Evolutionary conservation across 2,797 vertebrate species (phyloP).

Genomic region (Meda fulgida): DNA sequence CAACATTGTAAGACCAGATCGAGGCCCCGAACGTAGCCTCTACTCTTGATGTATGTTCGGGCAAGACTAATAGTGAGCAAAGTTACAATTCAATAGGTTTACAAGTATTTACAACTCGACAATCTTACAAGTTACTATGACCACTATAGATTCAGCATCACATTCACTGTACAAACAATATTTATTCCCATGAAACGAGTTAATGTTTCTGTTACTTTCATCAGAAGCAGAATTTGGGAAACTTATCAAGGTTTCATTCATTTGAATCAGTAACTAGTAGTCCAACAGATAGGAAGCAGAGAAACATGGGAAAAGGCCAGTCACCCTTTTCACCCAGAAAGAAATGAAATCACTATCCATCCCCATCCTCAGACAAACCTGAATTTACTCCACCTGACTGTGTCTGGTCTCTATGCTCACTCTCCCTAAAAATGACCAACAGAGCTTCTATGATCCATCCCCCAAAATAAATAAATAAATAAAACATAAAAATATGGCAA

Average conservation of each 20-base stretch:
- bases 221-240: constrained; percentile 27
- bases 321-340: constrained; percentile 29
- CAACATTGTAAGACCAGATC: constrained; percentile 30
- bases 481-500: not conserved
- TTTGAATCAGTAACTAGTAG: constrained; percentile 12
- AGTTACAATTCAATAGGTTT: constrained; percentile 43
- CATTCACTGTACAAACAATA: constrained; percentile 56
- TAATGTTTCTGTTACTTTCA: constrained; percentile 35
- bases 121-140: constrained; percentile 37
- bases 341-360: constrained; percentile 22
- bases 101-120: constrained; percentile 54
- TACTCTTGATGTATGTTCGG: constrained; percentile 1
- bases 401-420: constrained; percentile 25
- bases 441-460: constrained; percentile 67
- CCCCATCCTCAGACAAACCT: constrained; percentile 23
- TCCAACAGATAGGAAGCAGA: constrained; percentile 30
- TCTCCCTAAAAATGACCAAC: constrained; percentile 58
- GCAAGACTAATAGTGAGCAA: constrained; percentile 42
- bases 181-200: constrained; percentile 27
- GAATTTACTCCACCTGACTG: not conserved
- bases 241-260: not conserved
- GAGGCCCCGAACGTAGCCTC: not conserved
- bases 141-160: constrained; percentile 44
- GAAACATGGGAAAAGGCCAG: constrained; percentile 25
- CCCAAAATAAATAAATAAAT: constrained; percentile 14